phyloP scores from a whole-genome alignment of 2,797 vertebrate species.

The Saxicola maurus region DNA sequence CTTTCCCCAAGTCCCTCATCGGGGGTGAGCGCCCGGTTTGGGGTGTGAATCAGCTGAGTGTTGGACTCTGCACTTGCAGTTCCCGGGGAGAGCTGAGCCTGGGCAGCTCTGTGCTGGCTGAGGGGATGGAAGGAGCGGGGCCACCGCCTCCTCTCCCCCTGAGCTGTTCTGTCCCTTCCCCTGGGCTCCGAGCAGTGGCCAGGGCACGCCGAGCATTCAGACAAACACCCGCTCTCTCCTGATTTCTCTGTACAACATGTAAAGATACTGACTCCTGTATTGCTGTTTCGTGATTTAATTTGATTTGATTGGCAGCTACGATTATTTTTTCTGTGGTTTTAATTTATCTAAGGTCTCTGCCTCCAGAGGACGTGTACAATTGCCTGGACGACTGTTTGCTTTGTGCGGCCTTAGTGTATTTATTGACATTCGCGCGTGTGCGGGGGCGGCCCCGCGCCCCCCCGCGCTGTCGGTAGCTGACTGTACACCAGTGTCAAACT shows the following conservation, averaged over 20 bases:
- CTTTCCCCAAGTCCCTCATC: background rate
- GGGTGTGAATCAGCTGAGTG: background rate
- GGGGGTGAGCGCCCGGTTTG: too few relatives aligned
- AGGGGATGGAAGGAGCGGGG: background rate
- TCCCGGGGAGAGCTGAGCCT: background rate
- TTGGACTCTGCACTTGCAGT: background rate
- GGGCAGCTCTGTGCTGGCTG: background rate
- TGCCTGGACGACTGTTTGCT: conserved; percentile 76
- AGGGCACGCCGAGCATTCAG: background rate
- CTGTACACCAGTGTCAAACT: conserved; percentile 66
- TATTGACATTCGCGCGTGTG: conserved; percentile 68
- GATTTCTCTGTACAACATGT: conserved; percentile 65
- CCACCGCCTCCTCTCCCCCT: background rate
- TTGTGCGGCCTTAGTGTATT: conserved; percentile 76
- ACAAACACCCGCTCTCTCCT: background rate
- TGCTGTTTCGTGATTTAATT: conserved; percentile 35
- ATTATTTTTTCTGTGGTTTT: conserved; percentile 67
- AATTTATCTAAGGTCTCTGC: conserved; percentile 73
- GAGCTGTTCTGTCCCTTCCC: background rate
- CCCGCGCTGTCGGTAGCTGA: background rate
- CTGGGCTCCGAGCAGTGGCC: background rate
- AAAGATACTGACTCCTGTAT: conserved; percentile 8
- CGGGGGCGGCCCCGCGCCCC: background rate
- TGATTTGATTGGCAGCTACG: conserved; percentile 74
- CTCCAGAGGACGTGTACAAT: conserved; percentile 71